A percentile compares a stretch with the other conserved stretches of the same genome.
These are phyloP conservation scores for Dasyornis broadbenti DNA, from an alignment of 2,113 vertebrate species.

Conservation along the genomic window DNA sequence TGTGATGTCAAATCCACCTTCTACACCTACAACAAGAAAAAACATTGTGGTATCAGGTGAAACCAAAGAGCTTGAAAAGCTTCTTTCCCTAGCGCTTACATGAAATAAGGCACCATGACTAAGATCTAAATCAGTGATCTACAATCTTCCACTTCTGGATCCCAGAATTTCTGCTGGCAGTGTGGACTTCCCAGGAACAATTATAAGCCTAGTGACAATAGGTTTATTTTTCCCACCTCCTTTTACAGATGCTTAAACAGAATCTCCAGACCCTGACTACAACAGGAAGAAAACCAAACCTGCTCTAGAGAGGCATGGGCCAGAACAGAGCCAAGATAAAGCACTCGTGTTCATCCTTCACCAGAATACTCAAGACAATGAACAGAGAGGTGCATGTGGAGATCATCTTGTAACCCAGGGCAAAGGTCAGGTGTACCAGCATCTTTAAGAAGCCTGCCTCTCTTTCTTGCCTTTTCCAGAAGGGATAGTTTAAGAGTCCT, in stretches of 20 bases:
- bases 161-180: neutral
- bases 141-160: neutral
- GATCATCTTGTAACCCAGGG: neutral
- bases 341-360: neutral
- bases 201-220: neutral
- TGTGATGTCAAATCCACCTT: conserved; percentile 92
- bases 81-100: neutral
- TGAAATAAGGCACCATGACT: neutral
- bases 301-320: neutral
- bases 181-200: neutral
- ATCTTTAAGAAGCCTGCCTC: neutral
- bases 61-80: neutral
- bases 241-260: neutral
- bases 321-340: neutral
- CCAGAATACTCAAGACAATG: neutral
- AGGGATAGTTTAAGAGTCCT: neutral
- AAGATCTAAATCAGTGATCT: neutral
- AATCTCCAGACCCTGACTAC: conserved; percentile 42
- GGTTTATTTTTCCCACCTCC: neutral
- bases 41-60: neutral
- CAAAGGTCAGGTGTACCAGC: neutral
- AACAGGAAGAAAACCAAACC: conserved; percentile 8
- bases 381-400: neutral
- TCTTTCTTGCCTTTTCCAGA: neutral
- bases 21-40: conserved; percentile 78